Evolutionary conservation across 2,797 vertebrate genomes (phyloP).

Genomic region (Heteromormyrus szaboi): DNA sequence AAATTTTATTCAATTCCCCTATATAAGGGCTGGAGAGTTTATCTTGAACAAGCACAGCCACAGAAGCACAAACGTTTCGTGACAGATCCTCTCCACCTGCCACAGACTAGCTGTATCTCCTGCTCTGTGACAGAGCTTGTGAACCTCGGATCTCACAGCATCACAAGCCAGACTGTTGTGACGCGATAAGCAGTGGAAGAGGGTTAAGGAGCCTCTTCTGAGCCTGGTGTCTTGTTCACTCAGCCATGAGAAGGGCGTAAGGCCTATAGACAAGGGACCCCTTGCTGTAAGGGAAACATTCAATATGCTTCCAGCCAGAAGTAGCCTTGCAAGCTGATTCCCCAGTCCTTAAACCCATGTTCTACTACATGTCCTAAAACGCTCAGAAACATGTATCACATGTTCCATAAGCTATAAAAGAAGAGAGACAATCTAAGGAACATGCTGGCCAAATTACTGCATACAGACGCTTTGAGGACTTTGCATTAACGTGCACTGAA

Average conservation of each 20-base stretch:
- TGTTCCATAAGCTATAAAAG: neutral
- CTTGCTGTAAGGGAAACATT: slow-evolving; percentile 17
- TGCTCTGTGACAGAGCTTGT: neutral
- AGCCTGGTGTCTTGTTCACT: neutral
- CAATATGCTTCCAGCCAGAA: slow-evolving; percentile 12
- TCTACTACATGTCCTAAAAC: neutral
- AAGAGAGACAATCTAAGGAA: neutral
- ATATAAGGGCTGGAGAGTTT: neutral
- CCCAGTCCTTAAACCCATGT: neutral
- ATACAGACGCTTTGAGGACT: neutral
- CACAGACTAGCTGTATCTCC: neutral
- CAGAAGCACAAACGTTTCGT: neutral
- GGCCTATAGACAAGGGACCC: neutral
- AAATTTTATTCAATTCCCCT: neutral
- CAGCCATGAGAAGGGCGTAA: neutral
- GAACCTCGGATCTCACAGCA: neutral
- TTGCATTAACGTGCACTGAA: neutral
- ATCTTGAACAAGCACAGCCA: neutral
- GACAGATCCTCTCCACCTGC: neutral
- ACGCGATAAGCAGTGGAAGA: neutral
- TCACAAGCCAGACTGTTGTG: neutral
- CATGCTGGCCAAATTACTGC: neutral
- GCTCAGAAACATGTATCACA: neutral
- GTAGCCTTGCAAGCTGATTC: neutral
- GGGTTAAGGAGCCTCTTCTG: neutral